Conservation (phyloP, 2,888 invertebrate species). For the Selenia dentaria region DNA sequence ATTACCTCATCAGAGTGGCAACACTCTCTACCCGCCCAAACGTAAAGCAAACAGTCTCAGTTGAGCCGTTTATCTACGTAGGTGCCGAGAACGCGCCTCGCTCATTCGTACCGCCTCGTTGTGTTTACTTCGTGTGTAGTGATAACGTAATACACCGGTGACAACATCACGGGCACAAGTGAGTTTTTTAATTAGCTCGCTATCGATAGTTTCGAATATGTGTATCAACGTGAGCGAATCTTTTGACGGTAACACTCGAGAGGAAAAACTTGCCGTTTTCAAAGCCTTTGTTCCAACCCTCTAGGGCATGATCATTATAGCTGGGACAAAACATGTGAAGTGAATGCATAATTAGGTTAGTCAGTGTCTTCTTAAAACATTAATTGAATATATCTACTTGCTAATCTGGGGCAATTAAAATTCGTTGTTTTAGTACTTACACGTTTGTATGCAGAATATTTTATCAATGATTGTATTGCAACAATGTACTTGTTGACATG, state of each 20-base stretch:
- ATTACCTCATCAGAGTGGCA: constrained; percentile 41
- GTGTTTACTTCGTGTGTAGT: constrained; percentile 61
- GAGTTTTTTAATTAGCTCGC: constrained; percentile 13
- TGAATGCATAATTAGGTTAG: constrained; percentile 11
- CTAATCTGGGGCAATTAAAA: too few species aligned
- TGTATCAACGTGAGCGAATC: background rate
- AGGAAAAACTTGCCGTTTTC: constrained; percentile 1
- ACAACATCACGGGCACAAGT: constrained; percentile 35
- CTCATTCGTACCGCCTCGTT: constrained; percentile 24
- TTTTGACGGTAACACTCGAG: background rate
- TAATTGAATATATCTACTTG: too few species aligned
- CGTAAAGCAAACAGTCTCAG: constrained; percentile 27
- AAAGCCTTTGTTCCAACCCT: constrained; percentile 11
- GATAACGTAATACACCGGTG: constrained; percentile 58
- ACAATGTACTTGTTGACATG: too few species aligned
- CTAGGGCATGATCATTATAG: background rate
- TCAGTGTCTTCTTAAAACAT: background rate
- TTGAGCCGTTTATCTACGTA: constrained; percentile 52
- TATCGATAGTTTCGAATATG: background rate
- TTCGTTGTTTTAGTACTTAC: too few species aligned
- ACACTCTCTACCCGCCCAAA: constrained; percentile 45
- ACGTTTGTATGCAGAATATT: too few species aligned
- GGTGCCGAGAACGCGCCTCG: constrained; percentile 42
- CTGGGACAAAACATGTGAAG: background rate
- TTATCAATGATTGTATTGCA: too few species aligned